phyloP scores from a whole-genome alignment of 2,113 vertebrate species.

The Aegotheles bennettii region DNA sequence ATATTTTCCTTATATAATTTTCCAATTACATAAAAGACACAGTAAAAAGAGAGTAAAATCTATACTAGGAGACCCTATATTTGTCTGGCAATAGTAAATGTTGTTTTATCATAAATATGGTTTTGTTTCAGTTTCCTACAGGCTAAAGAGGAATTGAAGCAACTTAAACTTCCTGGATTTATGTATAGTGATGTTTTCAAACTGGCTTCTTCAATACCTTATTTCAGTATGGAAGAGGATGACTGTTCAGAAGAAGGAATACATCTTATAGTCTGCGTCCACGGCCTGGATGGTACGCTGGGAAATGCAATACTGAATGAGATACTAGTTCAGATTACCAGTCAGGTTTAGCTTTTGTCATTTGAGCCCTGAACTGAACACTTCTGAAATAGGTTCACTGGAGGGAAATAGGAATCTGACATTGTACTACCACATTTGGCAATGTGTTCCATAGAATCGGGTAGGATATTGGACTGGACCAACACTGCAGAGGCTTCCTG shows the following conservation, averaged over 20 bases:
- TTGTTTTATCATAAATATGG: background rate
- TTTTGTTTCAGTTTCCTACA: constrained; percentile 84
- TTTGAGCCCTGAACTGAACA: background rate
- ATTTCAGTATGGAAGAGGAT: constrained; percentile 93
- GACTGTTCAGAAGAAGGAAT: constrained; percentile 89
- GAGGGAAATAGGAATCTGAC: background rate
- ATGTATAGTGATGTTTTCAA: constrained; percentile 92
- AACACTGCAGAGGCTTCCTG: background rate
- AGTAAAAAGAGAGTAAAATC: background rate
- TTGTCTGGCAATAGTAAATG: background rate
- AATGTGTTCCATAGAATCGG: background rate
- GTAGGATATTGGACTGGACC: background rate
- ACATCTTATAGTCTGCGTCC: constrained; percentile 95
- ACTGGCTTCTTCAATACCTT: constrained; percentile 90
- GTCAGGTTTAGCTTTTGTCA: background rate
- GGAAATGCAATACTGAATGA: background rate
- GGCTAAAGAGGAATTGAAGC: constrained; percentile 93
- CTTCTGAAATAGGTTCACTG: background rate
- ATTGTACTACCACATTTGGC: background rate
- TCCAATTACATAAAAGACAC: background rate
- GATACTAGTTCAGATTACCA: background rate
- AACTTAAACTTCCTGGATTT: constrained; percentile 91
- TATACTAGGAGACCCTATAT: background rate
- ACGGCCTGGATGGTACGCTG: constrained; percentile 91
- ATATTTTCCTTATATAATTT: background rate